phyloP scores from a whole-genome alignment of 2,113 vertebrate genomes.

The Nannospalax galili region DNA sequence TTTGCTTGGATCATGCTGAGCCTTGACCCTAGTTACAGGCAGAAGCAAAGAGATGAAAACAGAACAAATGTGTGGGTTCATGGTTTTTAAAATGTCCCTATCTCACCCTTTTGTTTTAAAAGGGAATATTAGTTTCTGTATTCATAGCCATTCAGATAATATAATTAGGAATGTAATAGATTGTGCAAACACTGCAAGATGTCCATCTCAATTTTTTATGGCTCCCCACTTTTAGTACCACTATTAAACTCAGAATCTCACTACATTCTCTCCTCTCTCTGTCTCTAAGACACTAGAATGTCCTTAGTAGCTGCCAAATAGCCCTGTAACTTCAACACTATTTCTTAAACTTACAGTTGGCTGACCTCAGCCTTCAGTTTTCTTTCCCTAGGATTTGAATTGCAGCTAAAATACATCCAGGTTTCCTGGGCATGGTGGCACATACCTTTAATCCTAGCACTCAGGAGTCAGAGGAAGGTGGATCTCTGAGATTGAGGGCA shows the following conservation, averaged over 20 bases:
- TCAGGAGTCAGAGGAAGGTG: too few species aligned
- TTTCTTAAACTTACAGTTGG: neutral
- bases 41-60: neutral
- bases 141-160: neutral
- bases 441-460: too few species aligned
- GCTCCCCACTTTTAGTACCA: neutral
- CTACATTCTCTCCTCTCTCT: neutral
- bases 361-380: neutral
- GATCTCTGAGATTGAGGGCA: too few species aligned
- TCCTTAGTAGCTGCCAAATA: neutral
- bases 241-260: neutral
- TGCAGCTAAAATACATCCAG: neutral
- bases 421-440: too few species aligned
- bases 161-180: neutral
- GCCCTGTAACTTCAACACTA: neutral
- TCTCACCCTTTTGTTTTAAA: neutral
- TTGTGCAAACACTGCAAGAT: neutral
- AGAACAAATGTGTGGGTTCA: neutral
- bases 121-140: neutral
- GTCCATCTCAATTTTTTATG: neutral
- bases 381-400: slow-evolving; percentile 28
- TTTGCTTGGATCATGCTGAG: neutral
- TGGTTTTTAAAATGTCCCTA: neutral
- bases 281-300: neutral
- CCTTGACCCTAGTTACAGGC: neutral